Conservation (phyloP, 2,888 invertebrate genomes). For the Nysson spinosus region DNA sequence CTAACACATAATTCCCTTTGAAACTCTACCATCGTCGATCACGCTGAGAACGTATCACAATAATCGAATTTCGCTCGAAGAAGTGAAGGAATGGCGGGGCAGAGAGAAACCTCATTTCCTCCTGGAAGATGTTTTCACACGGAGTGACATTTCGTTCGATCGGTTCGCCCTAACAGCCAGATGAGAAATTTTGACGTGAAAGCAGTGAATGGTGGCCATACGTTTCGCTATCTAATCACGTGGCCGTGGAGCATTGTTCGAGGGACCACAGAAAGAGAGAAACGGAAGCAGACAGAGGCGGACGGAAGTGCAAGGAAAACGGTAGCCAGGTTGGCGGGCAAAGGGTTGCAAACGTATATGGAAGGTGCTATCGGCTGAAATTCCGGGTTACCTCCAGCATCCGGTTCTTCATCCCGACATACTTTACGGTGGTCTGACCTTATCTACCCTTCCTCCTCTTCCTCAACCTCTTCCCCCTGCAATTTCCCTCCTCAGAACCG, state of each 20-base stretch:
- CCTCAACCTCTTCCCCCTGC: slow-evolving; percentile 4
- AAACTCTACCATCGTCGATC: too few relatives aligned
- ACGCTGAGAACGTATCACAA: too few relatives aligned
- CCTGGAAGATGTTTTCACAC: not conserved
- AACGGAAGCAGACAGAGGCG: not conserved
- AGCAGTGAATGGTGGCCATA: too few relatives aligned
- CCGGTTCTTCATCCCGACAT: slow-evolving; percentile 25
- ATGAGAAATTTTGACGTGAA: not conserved
- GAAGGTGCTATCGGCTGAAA: not conserved
- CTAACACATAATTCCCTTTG: too few relatives aligned
- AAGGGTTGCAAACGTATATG: not conserved
- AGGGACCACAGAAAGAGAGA: not conserved
- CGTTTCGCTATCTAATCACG: not conserved
- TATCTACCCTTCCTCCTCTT: slow-evolving; percentile 13
- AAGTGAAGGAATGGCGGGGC: too few relatives aligned
- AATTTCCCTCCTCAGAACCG: not conserved
- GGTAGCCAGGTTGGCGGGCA: not conserved
- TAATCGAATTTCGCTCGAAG: too few relatives aligned
- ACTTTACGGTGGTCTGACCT: slow-evolving; percentile 16
- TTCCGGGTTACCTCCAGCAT: slow-evolving; percentile 1
- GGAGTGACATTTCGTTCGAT: too few relatives aligned
- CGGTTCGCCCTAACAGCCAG: not conserved
- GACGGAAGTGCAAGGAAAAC: not conserved
- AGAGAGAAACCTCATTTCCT: not conserved
- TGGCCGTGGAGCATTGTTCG: too few relatives aligned